Evolutionary conservation across 1,140 invertebrate genomes (phyloP), one percentile per base, ranked within the genome.

Genomic region (Patella vulgata): DNA sequence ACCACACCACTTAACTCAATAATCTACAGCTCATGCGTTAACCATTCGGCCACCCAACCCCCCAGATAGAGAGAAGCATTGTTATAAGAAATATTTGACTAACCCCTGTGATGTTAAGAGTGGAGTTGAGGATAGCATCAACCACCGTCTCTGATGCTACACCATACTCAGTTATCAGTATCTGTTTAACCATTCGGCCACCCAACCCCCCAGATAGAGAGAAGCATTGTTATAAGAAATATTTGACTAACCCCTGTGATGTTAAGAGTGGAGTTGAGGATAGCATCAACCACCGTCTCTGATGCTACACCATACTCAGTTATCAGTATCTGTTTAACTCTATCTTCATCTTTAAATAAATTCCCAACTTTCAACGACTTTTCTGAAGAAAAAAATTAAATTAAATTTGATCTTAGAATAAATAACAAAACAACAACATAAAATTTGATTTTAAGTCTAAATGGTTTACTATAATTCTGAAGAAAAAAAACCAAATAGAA

Each of bases 261-360:
- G 43, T 76, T 75, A 30, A 74, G 27, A 5, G 60, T 55, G 1
- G 76, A 67, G 25, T 63, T 58, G 17, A 78, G 33, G 6, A 78
- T 50, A 11, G 68, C 66, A 52, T 73, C 70, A 3, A 63, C 74
- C 12, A 67, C 50, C 25, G 56, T 51, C 25, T 25, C 17, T 17
- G 52, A 17, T 57, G 68, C 48, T 11, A 76, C 43, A 12, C 55
- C 58, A 23, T 64, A 53, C 0, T 74, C 63, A 6, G 64, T 52
- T 12, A 73, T 65, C 33, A 78, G 54, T 19, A 68, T 59, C 11
- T 46, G 25, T 50, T 70, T 73, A 27, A 78, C 48, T 46, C 68
- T 59, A 4, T 57, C 58, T 14, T 68, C 65, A 46, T 74, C 63
- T 36, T 59, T 61, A 30, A 78, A 66, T 27, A 73, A 71, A 1